These are phyloP conservation scores for Calameuta idolon DNA, from an alignment of 2,888 invertebrate genomes.

Conservation along the genomic window DNA sequence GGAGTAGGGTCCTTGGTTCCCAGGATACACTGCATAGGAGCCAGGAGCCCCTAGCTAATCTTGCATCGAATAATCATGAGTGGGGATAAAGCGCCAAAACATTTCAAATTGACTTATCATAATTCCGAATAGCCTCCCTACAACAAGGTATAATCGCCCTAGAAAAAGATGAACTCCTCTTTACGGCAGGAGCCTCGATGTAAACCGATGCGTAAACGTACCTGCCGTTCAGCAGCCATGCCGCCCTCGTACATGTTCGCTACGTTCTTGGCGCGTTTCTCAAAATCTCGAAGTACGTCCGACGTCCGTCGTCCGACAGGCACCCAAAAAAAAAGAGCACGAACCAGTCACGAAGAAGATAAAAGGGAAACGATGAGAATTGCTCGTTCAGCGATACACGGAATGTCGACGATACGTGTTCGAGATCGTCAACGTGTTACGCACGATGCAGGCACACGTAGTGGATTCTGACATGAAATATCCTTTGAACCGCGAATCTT, in stretches of 20 bases:
- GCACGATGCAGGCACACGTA: not conserved
- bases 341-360: not conserved
- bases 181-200: not conserved
- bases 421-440: not conserved
- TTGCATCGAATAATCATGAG: not conserved
- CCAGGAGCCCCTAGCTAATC: not conserved
- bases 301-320: not conserved
- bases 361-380: not conserved
- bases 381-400: not conserved
- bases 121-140: not conserved
- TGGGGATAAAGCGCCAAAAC: not conserved
- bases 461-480: not conserved
- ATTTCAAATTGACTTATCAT: not conserved
- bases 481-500: not conserved
- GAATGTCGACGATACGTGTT: not conserved
- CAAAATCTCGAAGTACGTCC: not conserved
- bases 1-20: not conserved
- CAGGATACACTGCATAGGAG: not conserved
- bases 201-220: slow-evolving; percentile 38
- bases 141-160: not conserved
- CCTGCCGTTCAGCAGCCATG: slow-evolving; percentile 63
- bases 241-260: slow-evolving; percentile 62
- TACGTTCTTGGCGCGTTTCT: not conserved
- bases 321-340: not conserved
- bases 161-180: not conserved